A percentile compares a stretch with the other conserved stretches of the same genome.
Evolutionary conservation across 2,113 vertebrate species (phyloP).

Genomic region (Sceloporus tristichus): DNA sequence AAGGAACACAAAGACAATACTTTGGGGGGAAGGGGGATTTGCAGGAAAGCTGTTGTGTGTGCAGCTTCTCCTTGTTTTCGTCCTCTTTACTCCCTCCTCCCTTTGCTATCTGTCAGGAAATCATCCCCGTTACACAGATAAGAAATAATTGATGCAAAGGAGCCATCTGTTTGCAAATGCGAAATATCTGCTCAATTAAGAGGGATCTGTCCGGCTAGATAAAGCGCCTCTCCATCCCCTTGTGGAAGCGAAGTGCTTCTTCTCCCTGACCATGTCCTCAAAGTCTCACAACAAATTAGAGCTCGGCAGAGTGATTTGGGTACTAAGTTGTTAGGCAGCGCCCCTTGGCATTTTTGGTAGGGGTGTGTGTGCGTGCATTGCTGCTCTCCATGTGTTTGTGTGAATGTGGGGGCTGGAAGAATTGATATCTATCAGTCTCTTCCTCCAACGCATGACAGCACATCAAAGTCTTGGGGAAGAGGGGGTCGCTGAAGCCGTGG

Average conservation of each 20-base stretch:
- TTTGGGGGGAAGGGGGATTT: neutral
- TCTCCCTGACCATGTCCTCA: slow-evolving; percentile 63
- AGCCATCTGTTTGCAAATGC: slow-evolving; percentile 80
- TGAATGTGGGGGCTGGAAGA: neutral
- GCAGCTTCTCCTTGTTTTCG: slow-evolving; percentile 47
- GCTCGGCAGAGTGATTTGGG: slow-evolving; percentile 63
- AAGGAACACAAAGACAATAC: neutral
- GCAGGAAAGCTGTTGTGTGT: neutral
- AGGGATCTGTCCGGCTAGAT: slow-evolving; percentile 77
- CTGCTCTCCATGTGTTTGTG: neutral
- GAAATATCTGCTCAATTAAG: slow-evolving; percentile 78
- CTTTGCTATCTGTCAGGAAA: slow-evolving; percentile 76
- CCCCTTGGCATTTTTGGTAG: slow-evolving; percentile 10
- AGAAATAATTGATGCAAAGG: slow-evolving; percentile 89
- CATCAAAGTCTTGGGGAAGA: accelerated
- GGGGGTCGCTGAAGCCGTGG: neutral
- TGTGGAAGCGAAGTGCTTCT: slow-evolving; percentile 24
- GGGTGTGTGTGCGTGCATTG: neutral
- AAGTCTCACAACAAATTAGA: slow-evolving; percentile 78
- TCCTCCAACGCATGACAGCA: neutral
- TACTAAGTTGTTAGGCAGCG: slow-evolving; percentile 61
- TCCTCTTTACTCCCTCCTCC: slow-evolving; percentile 28
- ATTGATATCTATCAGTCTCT: neutral
- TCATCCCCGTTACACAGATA: slow-evolving; percentile 78
- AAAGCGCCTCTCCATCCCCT: slow-evolving; percentile 73